phyloP scores from a whole-genome alignment of 2,113 vertebrate genomes.

The Rattus norvegicus region DNA sequence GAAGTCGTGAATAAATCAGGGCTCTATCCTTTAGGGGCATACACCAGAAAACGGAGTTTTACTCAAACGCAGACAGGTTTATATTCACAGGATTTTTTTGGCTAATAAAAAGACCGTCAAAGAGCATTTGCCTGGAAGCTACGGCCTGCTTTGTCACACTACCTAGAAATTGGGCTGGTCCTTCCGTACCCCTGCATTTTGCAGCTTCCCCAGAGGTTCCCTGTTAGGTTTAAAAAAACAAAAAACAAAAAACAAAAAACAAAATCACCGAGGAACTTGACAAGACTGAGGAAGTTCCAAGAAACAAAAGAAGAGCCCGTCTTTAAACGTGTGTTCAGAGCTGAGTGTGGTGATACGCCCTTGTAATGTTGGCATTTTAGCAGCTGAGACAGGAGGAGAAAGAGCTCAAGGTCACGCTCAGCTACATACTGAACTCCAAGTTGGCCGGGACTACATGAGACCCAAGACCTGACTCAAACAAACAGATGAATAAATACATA shows the following conservation, averaged over 20 bases:
- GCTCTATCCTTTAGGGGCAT: neutral
- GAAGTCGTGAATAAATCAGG: neutral
- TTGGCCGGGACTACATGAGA: neutral
- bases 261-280: neutral
- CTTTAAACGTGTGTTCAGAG: neutral
- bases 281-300: neutral
- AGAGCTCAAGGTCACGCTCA: neutral
- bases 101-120: conserved; percentile 47
- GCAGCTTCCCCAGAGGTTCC: neutral
- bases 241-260: conserved; percentile 43
- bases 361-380: neutral
- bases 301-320: neutral
- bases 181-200: neutral
- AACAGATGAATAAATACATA: too few relatives aligned
- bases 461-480: neutral
- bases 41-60: conserved; percentile 42
- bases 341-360: neutral
- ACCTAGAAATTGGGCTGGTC: neutral
- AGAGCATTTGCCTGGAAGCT: neutral
- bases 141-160: neutral
- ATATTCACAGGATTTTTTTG: conserved; percentile 15
- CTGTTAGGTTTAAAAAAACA: conserved; percentile 29
- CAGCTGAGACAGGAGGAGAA: neutral
- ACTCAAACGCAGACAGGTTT: conserved; percentile 34
- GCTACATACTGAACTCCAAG: neutral